These are phyloP conservation scores for Hipparchia semele DNA, from an alignment of 2,888 invertebrate genomes.

Conservation along the genomic window DNA sequence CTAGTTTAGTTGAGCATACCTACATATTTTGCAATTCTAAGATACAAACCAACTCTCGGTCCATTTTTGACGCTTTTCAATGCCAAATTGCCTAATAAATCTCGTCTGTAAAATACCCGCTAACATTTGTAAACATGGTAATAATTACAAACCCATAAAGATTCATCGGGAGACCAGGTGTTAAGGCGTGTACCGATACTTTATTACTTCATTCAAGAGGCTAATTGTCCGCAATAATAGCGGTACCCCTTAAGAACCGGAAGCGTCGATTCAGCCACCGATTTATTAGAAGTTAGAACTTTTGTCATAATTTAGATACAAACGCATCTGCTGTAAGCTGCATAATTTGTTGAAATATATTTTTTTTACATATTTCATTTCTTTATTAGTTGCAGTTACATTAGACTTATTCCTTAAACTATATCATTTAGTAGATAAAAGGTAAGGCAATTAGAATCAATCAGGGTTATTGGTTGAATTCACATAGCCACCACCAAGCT, in stretches of 20 bases:
- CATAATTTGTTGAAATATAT: background rate
- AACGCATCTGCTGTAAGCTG: slow-evolving; percentile 32
- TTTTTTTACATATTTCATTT: too few species aligned
- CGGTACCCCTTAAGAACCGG: slow-evolving; percentile 42
- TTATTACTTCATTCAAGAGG: slow-evolving; percentile 31
- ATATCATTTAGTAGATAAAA: too few species aligned
- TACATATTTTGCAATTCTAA: background rate
- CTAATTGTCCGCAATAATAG: slow-evolving; percentile 29
- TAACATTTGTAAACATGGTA: slow-evolving; percentile 32
- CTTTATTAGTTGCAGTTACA: too few species aligned
- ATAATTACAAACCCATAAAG: slow-evolving; percentile 27
- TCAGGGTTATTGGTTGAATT: too few species aligned
- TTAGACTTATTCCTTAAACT: too few species aligned
- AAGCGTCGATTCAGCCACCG: slow-evolving; percentile 36
- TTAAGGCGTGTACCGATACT: slow-evolving; percentile 40
- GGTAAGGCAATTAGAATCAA: too few species aligned
- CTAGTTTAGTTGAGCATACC: too few species aligned
- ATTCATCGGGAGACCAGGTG: slow-evolving; percentile 41
- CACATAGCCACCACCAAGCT: too few species aligned
- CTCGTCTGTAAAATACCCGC: slow-evolving; percentile 16
- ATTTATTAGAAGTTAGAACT: slow-evolving; percentile 25
- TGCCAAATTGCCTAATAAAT: slow-evolving; percentile 20
- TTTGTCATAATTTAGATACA: slow-evolving; percentile 17
- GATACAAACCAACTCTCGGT: background rate
- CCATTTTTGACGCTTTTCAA: background rate